Evolutionary conservation across 2,113 vertebrate species (phyloP).

Genomic region (Otis tarda): DNA sequence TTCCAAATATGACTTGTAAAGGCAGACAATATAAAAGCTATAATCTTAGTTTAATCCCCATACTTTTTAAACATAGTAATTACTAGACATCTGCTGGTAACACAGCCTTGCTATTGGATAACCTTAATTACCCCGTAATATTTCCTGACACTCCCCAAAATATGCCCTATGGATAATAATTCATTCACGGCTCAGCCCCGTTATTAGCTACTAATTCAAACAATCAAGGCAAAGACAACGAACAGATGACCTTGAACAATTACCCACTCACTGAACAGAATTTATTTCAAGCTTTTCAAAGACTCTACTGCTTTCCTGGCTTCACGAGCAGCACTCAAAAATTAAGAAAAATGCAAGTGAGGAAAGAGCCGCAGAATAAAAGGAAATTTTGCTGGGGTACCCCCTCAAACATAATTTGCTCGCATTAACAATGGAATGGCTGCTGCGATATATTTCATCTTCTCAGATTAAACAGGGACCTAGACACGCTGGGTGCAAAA

Average conservation of each 20-base stretch:
- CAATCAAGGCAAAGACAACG: constrained; percentile 77
- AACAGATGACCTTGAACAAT: constrained; percentile 80
- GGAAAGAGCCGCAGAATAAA: constrained; percentile 18
- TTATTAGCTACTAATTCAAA: constrained; percentile 82
- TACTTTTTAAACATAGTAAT: constrained; percentile 83
- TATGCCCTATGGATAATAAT: constrained; percentile 78
- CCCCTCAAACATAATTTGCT: not conserved
- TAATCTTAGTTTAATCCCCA: constrained; percentile 78
- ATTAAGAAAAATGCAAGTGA: constrained; percentile 47
- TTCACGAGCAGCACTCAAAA: constrained; percentile 49
- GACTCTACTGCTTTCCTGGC: constrained; percentile 43
- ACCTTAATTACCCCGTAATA: constrained; percentile 82
- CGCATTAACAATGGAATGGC: constrained; percentile 24
- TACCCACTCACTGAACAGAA: constrained; percentile 71
- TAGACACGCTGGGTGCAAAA: not conserved
- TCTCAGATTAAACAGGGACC: not conserved
- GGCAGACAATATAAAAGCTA: constrained; percentile 81
- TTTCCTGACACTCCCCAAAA: constrained; percentile 81
- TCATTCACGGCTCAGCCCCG: constrained; percentile 77
- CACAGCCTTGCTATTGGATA: constrained; percentile 77
- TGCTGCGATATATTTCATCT: not conserved
- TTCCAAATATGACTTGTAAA: constrained; percentile 81
- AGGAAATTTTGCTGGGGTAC: constrained; percentile 5
- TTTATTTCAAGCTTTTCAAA: constrained; percentile 77
- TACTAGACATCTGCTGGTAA: constrained; percentile 81